phyloP scores from a whole-genome alignment of 2,888 invertebrate genomes.

The Meandrusa payeni region DNA sequence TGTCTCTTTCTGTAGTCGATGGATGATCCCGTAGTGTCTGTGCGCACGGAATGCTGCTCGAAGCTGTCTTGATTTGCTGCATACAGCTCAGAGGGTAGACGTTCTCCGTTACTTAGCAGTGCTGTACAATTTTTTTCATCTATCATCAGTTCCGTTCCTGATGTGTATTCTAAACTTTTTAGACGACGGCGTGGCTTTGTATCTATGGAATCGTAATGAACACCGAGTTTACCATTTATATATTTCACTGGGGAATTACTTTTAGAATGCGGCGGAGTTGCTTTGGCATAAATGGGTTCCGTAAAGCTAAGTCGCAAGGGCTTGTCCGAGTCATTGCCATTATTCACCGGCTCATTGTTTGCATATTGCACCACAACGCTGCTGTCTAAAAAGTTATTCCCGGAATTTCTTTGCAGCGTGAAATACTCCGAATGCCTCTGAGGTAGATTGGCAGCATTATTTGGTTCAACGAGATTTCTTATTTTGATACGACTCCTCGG shows the following conservation, averaged over 20 bases:
- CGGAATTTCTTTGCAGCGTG: constrained; percentile 67
- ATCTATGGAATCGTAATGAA: constrained; percentile 74
- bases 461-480: constrained; percentile 71
- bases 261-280: constrained; percentile 61
- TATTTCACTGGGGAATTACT: constrained; percentile 62
- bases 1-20: constrained; percentile 71
- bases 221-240: constrained; percentile 55
- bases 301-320: constrained; percentile 64
- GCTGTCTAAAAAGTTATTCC: constrained; percentile 65
- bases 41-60: constrained; percentile 72
- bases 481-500: constrained; percentile 76
- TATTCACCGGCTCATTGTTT: constrained; percentile 41
- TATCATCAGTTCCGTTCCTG: constrained; percentile 50
- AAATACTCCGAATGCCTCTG: constrained; percentile 76
- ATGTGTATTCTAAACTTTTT: constrained; percentile 63
- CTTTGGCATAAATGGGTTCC: constrained; percentile 75
- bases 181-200: constrained; percentile 71
- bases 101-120: constrained; percentile 65
- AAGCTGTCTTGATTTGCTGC: constrained; percentile 60
- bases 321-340: constrained; percentile 39
- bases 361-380: constrained; percentile 65
- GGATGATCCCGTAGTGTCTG: constrained; percentile 65
- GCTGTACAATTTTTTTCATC: constrained; percentile 58
- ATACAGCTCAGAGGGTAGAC: constrained; percentile 60
- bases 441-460: constrained; percentile 63